phyloP scores from a whole-genome alignment of 2,113 vertebrate species.

The Anser cygnoides region DNA sequence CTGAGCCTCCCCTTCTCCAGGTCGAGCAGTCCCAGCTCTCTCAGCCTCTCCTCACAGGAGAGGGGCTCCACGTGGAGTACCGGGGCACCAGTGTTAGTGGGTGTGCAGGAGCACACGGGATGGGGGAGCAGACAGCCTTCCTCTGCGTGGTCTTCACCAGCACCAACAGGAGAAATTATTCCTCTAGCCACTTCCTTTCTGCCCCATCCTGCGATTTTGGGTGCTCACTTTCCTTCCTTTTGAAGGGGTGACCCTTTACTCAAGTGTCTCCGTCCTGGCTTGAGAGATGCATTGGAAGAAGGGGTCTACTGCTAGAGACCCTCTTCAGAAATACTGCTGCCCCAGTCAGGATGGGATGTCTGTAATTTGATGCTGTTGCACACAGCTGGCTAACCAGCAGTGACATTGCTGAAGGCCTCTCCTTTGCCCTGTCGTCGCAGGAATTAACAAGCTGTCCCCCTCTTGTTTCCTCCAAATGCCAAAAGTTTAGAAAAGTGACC shows the following conservation, averaged over 20 bases:
- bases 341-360: background rate
- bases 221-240: background rate
- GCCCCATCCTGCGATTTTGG: background rate
- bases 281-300: background rate
- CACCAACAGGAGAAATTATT: background rate
- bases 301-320: background rate
- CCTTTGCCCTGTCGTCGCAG: background rate
- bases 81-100: background rate
- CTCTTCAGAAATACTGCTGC: background rate
- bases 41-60: too few relatives aligned
- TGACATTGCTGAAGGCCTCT: background rate
- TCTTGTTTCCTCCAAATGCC: background rate
- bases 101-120: rapidly evolving
- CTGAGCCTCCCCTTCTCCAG: too few relatives aligned
- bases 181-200: background rate
- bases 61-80: too few relatives aligned
- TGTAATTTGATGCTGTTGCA: background rate
- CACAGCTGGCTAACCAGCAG: background rate
- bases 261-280: background rate
- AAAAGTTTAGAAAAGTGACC: background rate
- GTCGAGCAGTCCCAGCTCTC: too few relatives aligned
- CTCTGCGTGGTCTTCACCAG: background rate
- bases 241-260: background rate
- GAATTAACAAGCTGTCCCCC: background rate
- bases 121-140: background rate